These are phyloP conservation scores for Eulacestoma nigropectus DNA, from an alignment of 2,113 vertebrate species.

Conservation along the genomic window DNA sequence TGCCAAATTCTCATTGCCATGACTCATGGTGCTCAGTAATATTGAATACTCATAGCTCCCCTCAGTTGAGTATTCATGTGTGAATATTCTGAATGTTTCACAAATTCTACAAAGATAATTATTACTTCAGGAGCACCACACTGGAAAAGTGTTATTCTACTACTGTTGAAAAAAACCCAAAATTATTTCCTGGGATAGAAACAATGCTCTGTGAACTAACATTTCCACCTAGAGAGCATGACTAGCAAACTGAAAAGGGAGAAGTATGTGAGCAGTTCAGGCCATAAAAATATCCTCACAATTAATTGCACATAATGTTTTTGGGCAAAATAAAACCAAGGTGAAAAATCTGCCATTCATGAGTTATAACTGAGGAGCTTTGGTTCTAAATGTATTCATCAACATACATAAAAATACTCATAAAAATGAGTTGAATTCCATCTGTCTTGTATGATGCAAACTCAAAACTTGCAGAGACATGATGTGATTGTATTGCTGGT, in stretches of 20 bases:
- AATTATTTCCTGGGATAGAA: neutral
- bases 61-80: constrained; percentile 32
- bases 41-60: constrained; percentile 3
- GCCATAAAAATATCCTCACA: neutral
- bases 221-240: neutral
- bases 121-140: constrained; percentile 10
- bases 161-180: neutral
- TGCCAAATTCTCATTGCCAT: constrained; percentile 33
- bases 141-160: constrained; percentile 22
- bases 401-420: neutral
- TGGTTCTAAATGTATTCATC: neutral
- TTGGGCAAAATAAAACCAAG: neutral
- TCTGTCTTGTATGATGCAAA: neutral
- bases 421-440: neutral
- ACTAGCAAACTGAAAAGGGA: neutral
- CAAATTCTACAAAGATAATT: constrained; percentile 43
- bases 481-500: neutral
- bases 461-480: neutral
- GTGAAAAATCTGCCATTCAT: neutral
- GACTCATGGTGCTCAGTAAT: constrained; percentile 33
- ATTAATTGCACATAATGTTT: neutral
- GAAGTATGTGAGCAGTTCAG: neutral
- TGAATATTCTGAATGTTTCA: constrained; percentile 52
- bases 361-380: neutral
- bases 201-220: neutral